Conservation (phyloP, 2,797 vertebrate genomes). For the Lagodon rhomboides region DNA sequence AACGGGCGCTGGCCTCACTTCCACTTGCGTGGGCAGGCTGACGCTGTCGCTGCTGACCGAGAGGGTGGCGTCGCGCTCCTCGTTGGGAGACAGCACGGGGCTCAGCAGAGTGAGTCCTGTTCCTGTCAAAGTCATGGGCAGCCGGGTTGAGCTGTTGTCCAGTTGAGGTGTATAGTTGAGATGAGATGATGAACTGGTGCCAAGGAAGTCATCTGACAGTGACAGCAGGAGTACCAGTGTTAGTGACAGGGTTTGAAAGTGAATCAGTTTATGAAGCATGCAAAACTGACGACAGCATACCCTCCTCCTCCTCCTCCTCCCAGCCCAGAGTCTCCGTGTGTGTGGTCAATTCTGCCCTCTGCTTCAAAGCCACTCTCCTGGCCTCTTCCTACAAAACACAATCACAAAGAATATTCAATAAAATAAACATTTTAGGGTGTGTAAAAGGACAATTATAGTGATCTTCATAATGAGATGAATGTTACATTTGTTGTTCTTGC, state of each 20-base stretch:
- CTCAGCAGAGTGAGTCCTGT: constrained; percentile 56
- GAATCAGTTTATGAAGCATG: not conserved
- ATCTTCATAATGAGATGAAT: not conserved
- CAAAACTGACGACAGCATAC: constrained; percentile 53
- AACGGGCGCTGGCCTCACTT: constrained; percentile 73
- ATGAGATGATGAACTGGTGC: constrained; percentile 83
- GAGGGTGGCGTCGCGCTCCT: constrained; percentile 84
- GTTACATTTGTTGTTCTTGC: not conserved
- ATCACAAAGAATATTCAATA: not conserved
- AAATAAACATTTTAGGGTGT: not conserved
- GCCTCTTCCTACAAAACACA: constrained; percentile 89
- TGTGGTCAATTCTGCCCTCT: constrained; percentile 92
- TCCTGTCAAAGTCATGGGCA: not conserved
- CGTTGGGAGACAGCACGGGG: constrained; percentile 69
- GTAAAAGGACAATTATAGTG: fast-evolving
- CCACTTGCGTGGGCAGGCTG: constrained; percentile 93
- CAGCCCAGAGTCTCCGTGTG: constrained; percentile 93
- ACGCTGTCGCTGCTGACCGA: constrained; percentile 94
- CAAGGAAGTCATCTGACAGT: constrained; percentile 90
- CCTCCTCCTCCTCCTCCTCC: constrained; percentile 92
- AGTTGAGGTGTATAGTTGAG: constrained; percentile 76
- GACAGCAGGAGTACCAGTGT: constrained; percentile 5
- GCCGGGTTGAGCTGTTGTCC: constrained; percentile 40
- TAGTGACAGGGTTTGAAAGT: not conserved
- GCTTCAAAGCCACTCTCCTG: constrained; percentile 94